Percentiles rank a stretch among this genome's conserved stretches.
These are phyloP conservation scores for Eudemis profundana DNA, from an alignment of 2,888 invertebrate species.

Conservation along the genomic window DNA sequence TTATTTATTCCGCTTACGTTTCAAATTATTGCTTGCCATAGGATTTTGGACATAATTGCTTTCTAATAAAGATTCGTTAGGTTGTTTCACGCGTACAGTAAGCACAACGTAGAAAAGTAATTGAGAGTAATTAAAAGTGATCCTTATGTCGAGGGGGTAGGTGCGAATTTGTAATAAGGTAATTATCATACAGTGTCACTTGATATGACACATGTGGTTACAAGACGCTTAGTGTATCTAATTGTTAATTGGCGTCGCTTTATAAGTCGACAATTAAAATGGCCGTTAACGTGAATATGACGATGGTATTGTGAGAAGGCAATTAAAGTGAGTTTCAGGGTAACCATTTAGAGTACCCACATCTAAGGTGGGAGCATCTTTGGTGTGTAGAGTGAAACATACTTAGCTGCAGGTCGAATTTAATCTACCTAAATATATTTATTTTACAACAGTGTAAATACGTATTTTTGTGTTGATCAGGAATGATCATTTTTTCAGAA, in stretches of 20 bases:
- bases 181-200: slow-evolving; percentile 34
- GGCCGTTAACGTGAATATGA: background rate
- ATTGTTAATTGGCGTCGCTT: slow-evolving; percentile 35
- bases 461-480: too few relatives aligned
- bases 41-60: slow-evolving; percentile 40
- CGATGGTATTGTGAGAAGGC: background rate
- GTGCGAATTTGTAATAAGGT: slow-evolving; percentile 34
- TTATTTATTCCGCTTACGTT: slow-evolving; percentile 27
- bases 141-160: slow-evolving; percentile 35
- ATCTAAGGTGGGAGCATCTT: background rate
- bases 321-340: background rate
- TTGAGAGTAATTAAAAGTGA: slow-evolving; percentile 27
- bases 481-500: too few relatives aligned
- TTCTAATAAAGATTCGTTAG: slow-evolving; percentile 39
- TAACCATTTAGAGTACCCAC: background rate
- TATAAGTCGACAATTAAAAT: slow-evolving; percentile 30
- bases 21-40: slow-evolving; percentile 34
- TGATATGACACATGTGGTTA: slow-evolving; percentile 39
- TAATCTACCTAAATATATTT: too few relatives aligned
- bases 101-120: slow-evolving; percentile 7
- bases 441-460: too few relatives aligned
- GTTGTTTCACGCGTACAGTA: slow-evolving; percentile 28
- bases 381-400: background rate
- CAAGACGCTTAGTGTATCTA: slow-evolving; percentile 35
- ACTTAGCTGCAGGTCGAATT: too few relatives aligned